Percentiles rank a stretch among this genome's conserved stretches.
These are phyloP conservation scores for Cyrtonyx montezumae DNA, from an alignment of 2,113 vertebrate species.

Conservation along the genomic window DNA sequence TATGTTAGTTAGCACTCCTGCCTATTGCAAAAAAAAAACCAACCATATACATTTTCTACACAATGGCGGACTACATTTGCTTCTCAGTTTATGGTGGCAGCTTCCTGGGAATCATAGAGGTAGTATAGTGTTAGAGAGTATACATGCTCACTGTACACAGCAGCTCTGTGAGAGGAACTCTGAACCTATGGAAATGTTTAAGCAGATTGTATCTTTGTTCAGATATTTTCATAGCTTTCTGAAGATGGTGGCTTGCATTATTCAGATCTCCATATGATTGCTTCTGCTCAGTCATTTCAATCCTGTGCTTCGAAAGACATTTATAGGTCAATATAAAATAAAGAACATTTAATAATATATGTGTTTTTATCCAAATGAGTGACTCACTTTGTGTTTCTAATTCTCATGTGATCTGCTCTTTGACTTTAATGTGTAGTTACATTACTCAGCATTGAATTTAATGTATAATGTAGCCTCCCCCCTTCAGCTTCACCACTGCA, in stretches of 20 bases:
- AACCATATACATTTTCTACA: neutral
- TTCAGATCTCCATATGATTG: conserved; percentile 24
- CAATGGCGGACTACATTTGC: neutral
- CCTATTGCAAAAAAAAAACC: neutral
- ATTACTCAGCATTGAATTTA: conserved; percentile 56
- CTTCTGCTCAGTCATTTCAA: conserved; percentile 64
- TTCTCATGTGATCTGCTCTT: conserved; percentile 62
- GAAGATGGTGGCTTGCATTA: neutral
- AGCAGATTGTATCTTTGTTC: conserved; percentile 38
- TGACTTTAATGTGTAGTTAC: conserved; percentile 64
- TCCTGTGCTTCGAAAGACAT: conserved; percentile 49
- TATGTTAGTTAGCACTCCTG: neutral
- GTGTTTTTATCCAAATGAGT: conserved; percentile 69
- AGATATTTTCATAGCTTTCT: conserved; percentile 65
- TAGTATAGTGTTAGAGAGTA: neutral
- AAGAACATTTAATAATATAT: conserved; percentile 71
- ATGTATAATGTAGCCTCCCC: conserved; percentile 52
- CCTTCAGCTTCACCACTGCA: conserved; percentile 24
- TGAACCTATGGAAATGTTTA: neutral
- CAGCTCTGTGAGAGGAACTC: neutral
- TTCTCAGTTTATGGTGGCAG: neutral
- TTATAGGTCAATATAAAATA: conserved; percentile 65
- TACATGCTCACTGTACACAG: neutral
- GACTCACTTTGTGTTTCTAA: conserved; percentile 63
- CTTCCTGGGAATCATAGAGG: neutral